phyloP scores from a whole-genome alignment of 2,888 invertebrate genomes.

The Pseudococcus jackbeardsleyi region DNA sequence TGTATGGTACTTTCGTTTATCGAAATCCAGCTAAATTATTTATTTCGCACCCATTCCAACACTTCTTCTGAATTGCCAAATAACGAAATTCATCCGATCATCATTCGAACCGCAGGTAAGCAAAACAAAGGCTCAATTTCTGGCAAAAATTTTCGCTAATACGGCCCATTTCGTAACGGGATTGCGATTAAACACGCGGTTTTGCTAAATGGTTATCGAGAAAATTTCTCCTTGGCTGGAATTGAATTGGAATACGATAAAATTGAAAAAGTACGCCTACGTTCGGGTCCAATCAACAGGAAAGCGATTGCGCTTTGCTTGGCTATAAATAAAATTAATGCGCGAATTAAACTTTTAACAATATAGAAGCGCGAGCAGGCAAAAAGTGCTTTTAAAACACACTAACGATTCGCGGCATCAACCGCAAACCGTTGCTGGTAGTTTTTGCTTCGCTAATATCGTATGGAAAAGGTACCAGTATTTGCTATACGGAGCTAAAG shows the following conservation, averaged over 20 bases:
- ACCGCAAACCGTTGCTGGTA: neutral
- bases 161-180: neutral
- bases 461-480: neutral
- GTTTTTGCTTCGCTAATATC: neutral
- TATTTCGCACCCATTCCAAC: no score
- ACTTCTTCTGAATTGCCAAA: no score
- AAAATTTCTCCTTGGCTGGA: neutral
- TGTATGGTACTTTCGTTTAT: no score
- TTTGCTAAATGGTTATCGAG: neutral
- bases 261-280: conserved; percentile 26
- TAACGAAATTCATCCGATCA: no score
- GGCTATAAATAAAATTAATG: conserved; percentile 51
- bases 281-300: conserved; percentile 46
- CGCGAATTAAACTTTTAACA: conserved; percentile 55
- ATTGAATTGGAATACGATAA: neutral
- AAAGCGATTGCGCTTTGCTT: conserved; percentile 18
- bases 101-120: no score
- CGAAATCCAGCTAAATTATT: no score
- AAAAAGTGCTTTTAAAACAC: conserved; percentile 46
- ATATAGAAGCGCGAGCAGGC: neutral
- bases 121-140: neutral
- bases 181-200: neutral
- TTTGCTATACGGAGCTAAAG: neutral
- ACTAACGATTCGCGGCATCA: conserved; percentile 35
- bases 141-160: conserved; percentile 1